These are phyloP conservation scores for Tenthredo notha DNA, from an alignment of 2,888 invertebrate species.

Conservation along the genomic window DNA sequence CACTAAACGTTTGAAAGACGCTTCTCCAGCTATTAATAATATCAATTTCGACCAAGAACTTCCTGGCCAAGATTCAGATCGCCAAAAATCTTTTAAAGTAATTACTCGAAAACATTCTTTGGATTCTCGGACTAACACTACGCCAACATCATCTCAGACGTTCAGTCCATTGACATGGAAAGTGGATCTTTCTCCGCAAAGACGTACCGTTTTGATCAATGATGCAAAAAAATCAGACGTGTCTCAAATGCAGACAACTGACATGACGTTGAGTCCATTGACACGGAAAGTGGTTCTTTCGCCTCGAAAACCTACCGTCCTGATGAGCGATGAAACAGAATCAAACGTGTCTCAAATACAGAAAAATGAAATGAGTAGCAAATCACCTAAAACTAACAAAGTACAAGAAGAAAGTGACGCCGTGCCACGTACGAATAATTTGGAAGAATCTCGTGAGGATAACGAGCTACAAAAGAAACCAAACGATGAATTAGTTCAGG, in stretches of 20 bases:
- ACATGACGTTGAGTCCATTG: background rate
- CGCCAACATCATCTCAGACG: too few species aligned
- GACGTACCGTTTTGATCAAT: background rate
- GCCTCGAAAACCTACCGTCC: background rate
- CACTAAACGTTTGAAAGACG: background rate
- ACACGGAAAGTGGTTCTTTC: background rate
- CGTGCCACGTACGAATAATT: background rate
- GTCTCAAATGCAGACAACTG: background rate
- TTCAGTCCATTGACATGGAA: background rate
- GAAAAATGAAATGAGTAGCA: background rate
- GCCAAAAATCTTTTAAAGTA: background rate
- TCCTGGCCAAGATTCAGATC: background rate
- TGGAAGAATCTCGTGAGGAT: background rate
- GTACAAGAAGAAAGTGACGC: background rate
- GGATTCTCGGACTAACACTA: too few species aligned
- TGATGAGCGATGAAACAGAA: background rate
- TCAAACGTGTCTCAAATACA: background rate
- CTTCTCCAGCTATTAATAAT: background rate
- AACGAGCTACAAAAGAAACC: background rate
- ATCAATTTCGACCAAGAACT: background rate
- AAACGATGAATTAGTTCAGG: background rate
- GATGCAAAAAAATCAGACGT: too few species aligned
- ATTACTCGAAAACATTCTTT: too few species aligned
- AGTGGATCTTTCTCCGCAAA: background rate
- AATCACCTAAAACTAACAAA: conserved; percentile 1